Evolutionary conservation across 2,113 vertebrate genomes (phyloP).

Genomic region (Leucosticte australis): DNA sequence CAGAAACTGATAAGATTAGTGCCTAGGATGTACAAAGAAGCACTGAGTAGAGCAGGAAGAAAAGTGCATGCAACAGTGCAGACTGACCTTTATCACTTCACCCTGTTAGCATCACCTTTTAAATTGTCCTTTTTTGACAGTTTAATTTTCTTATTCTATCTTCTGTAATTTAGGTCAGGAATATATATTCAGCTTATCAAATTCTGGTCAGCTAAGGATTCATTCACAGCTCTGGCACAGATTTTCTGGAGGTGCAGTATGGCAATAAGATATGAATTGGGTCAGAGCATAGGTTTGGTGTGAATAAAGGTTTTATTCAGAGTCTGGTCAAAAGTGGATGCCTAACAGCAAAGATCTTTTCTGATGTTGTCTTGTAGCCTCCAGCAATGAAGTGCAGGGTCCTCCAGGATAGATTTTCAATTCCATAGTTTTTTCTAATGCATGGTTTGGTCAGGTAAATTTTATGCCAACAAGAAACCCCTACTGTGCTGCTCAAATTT

Average conservation of each 20-base stretch:
- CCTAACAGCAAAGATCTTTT: neutral
- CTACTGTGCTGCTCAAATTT: neutral
- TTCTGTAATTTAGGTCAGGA: neutral
- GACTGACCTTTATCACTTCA: neutral
- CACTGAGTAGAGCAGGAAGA: neutral
- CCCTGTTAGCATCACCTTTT: neutral
- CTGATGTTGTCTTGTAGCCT: neutral
- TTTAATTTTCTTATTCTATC: neutral
- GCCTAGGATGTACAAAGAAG: neutral
- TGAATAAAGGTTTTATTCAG: neutral
- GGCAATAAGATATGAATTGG: neutral
- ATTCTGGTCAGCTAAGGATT: neutral
- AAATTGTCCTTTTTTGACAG: neutral
- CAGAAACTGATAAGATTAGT: neutral
- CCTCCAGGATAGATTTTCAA: neutral
- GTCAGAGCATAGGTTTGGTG: neutral
- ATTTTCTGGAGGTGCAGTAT: neutral
- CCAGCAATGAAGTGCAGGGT: neutral
- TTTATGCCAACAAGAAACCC: neutral
- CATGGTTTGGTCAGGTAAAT: neutral
- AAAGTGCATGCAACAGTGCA: neutral
- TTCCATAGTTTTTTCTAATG: neutral
- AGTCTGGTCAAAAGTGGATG: neutral
- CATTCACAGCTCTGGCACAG: neutral
- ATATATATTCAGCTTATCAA: neutral